Evolutionary conservation across 1,140 invertebrate genomes (phyloP), one percentile per base, ranked within the genome.

Genomic region (Drosophila grimshawi): DNA sequence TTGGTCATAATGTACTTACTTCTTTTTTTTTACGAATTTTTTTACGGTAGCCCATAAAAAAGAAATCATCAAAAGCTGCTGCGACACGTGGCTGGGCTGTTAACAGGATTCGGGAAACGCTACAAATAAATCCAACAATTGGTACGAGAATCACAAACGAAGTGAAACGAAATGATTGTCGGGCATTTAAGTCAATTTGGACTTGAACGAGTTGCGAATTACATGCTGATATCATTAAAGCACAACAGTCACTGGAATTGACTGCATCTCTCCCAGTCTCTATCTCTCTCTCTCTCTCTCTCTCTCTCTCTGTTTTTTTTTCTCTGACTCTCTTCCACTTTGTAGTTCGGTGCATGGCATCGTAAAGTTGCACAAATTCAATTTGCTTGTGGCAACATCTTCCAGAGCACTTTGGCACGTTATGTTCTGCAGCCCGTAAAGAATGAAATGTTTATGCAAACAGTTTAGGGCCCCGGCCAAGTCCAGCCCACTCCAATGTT

Each of bases 361-460:
- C 33, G 8, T 56, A 55, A 73, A 73, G 56, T 80, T 86, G 78
- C 53, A 27, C 49, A 81, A 86, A 88, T 86, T 82, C 61, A 86
- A 88, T 86, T 88, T 88, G 45, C 76, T 51, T 59, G 43, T 53
- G 71, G 65, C 71, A 59, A 69, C 37, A 59, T 11, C 64, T 75
- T 78, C 45, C 76, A 67, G 71, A 76, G 83, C 82, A 86, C 82
- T 88, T 88, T 64, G 65, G 76, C 83, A 86, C 82, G 82, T 86
- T 82, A 61, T 70, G 71, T 32, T 45, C 6, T 43, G 43, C 30
- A 45, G 41, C 32, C 48, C 56, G 64, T 74, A 62, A 63, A 45
- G 55, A 74, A 53, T 66, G 53, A 53, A 62, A 67, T 86, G 83
- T 80, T 82, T 88, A 88, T 82, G 83, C 75, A 81, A 86, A 86